Evolutionary conservation across 2,113 vertebrate genomes (phyloP), one percentile per base, ranked within the genome.

Genomic region (Cyprinodon variegatus): DNA sequence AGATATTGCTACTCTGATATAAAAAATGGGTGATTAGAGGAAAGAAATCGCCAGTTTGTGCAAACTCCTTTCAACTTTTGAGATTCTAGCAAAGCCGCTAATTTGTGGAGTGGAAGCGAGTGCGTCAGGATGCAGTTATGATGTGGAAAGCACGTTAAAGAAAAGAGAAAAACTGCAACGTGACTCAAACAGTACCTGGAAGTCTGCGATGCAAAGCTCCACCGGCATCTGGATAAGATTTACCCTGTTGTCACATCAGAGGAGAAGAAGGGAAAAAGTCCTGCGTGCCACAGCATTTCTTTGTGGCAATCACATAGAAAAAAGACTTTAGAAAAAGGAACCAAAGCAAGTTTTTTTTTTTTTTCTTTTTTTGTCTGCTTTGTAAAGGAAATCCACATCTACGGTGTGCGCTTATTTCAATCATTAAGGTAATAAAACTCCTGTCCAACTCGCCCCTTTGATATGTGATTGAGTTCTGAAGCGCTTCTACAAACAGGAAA

Each of bases 191-290:
- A 68, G 84, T 79, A 85, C 70, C 71, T 73, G 62, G 65, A 74
- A 82, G 71, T 76, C 83, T 78, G 71, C 69, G 57, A 61, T 66
- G 65, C 79, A 72, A 78, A 69, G 75, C 70, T 84, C 71, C 66
- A 70, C 74, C 79, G 39, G 66, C 13, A 43, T 79, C 73, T 66
- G 82, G 84, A 90, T 81, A 82, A 83, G 65, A 85, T 77, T 93
- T 93, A 95, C 94, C 94, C 94, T 95, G 94, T 94, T 89, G 88
- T 92, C 88, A 88, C 89, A 71, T 92, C 87, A 83, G 90, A 85
- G 79, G 75, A 84, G 70, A 81, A 89, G 80, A 82, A 78, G 66
- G 65, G 67, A 83, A 67, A 76, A 78, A 78, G 37, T 39, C 72
- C 40, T 66, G 60, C 76, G 68, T 36, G 77, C 81, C 82, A 83